A percentile compares a stretch with the other conserved stretches of the same genome.
phyloP scores from a whole-genome alignment of 2,888 invertebrate species.

The Neoscelio sp. region DNA sequence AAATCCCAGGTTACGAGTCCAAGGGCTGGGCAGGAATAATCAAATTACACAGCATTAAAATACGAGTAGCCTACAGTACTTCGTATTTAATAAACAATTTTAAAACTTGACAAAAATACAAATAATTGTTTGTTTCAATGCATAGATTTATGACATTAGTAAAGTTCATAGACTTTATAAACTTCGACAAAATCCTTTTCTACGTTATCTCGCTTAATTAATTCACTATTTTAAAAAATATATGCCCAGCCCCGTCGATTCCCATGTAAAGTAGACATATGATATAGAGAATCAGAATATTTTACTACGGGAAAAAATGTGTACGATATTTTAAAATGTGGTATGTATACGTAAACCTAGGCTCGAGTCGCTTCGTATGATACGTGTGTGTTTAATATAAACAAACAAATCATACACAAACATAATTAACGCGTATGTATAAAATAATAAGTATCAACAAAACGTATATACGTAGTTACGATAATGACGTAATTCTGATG shows the following conservation, averaged over 20 bases:
- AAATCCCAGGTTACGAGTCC: too few relatives aligned
- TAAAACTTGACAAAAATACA: too few relatives aligned
- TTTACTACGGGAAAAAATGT: constrained; percentile 77
- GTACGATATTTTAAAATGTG: constrained; percentile 71
- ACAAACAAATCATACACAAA: constrained; percentile 6
- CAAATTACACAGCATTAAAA: too few relatives aligned
- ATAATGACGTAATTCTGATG: constrained; percentile 23
- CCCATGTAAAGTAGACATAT: constrained; percentile 75
- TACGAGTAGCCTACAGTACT: too few relatives aligned
- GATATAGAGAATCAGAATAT: constrained; percentile 78
- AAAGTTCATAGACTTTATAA: too few relatives aligned
- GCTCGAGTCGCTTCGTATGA: constrained; percentile 74
- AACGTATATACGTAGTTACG: constrained; percentile 25
- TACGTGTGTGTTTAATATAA: constrained; percentile 67
- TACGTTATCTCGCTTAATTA: too few relatives aligned
- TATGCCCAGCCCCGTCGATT: too few relatives aligned
- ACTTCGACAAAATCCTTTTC: too few relatives aligned
- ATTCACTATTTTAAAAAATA: too few relatives aligned
- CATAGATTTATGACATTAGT: too few relatives aligned
- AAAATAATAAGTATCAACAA: constrained; percentile 25
- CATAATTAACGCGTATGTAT: constrained; percentile 33
- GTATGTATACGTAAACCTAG: constrained; percentile 61
- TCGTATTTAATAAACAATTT: too few relatives aligned
- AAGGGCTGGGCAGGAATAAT: too few relatives aligned
- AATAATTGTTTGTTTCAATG: constrained; percentile 1